Base-by-base conservation (phyloP, 1,140 invertebrate species). In the Meloidogyne floridensis region DNA sequence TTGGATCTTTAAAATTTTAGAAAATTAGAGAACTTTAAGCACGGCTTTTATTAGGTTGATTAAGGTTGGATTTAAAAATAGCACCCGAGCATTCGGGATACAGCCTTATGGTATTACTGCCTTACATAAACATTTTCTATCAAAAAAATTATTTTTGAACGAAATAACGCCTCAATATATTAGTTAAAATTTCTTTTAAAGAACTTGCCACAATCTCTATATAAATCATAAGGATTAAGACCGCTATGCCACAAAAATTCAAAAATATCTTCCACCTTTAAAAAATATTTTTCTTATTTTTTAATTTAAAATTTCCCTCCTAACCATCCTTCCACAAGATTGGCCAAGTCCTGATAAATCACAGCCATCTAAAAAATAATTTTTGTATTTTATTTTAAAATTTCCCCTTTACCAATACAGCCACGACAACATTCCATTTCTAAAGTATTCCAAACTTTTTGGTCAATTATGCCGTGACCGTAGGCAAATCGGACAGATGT, bases 211-310 rank as follows among this genome's bases (percentile, higher is more conserved):
- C 59, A 65, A 65, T 65, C 59, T 65, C 59, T 65, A n/a, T 65
- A 65, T 65, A 88, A 77, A 84, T 88, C 87, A 79, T 88, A 88
- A 51, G 87, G 87, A 56, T 88, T 88, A 7, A 89, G 73, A 4
- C 88, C 88, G 53, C 88, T 88, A 70, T 84, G 86, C 88, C 88
- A 89, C 20, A 89, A 69, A 84, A 90, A 89, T 72, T 89, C 87
- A 84, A 90, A 89, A 79, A 90, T 90, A 20, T 90, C 89, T 65
- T 88, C 86, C 10, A 89, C 87, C 83, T 85, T 15, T 75, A 54
- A 59, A 77, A 74, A 18, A 42, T 10, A 6, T 11, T 1, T 9
- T 47, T 32, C 42, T 69, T 47, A 81, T 32, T 32, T 32, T 32
- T 32, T 32, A 32, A 32, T 32, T 32, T 15, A 59, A 53, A 76